Base-by-base conservation (phyloP, 2,113 vertebrate species). In the Gallinago undulata region DNA sequence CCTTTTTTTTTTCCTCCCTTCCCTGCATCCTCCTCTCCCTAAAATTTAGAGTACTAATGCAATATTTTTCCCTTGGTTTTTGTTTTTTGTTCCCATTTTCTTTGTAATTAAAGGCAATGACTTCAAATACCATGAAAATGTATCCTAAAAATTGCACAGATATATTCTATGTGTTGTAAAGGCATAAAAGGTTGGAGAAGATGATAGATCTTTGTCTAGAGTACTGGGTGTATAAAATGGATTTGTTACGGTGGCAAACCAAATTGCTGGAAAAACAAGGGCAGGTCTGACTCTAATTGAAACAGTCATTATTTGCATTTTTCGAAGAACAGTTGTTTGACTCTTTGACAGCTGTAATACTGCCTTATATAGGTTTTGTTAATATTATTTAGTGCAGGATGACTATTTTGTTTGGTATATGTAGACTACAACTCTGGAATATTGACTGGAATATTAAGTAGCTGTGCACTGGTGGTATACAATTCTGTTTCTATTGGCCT, bases 221-320 rank as follows among this genome's bases (percentile, higher is more conserved):
- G 43, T 43, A 37, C 7, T 48, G 31, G 10, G 9, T 79, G 8
- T 76, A 30, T 47, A 37, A 56, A 50, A 80, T 74, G 22, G 11
- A 85, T 91, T 79, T 85, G n/a, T 57, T 80, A 76, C 1, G 27
- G 50, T 28, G 50, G 45, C 53, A 89, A 76, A 60, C 2, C 18
- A 88, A 59, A 74, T 22, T 63, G 28, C 74, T 88, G 50, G 57
- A 62, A 90, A 92, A 94, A 53, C 33, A 89, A 89, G 81, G 60
- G 35, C 41, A 82, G 48, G 45, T 86, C 68, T 89, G 30, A 60
- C 53, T 14, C 2, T 82, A 93, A 75, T 57, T 76, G 78, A 72
- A 83, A 35, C 45, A 56, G 25, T 55, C 21, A 8, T 83, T 95
- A 67, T 82, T 92, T 91, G 17, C 60, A 56, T 33, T 74, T 89